These are phyloP conservation scores for Ischnus inquisitorius DNA, from an alignment of 2,888 invertebrate species.

Conservation along the genomic window DNA sequence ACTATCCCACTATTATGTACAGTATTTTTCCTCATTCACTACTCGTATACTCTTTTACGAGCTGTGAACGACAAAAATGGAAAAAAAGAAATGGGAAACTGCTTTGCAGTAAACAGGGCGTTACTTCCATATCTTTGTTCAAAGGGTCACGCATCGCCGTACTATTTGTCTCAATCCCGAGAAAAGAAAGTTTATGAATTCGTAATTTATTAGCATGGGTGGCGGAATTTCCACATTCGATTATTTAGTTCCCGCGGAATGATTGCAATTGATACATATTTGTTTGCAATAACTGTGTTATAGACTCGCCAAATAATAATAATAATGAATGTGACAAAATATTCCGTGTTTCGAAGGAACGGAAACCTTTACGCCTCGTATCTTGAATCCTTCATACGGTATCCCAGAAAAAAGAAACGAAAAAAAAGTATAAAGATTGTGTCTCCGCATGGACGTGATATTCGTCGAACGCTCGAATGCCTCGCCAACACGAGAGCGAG, in stretches of 20 bases:
- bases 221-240: neutral
- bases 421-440: slow-evolving; percentile 26
- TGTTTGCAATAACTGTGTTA: too few relatives aligned
- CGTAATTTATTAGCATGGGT: neutral
- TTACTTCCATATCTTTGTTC: slow-evolving; percentile 11
- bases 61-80: slow-evolving; percentile 18
- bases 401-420: neutral
- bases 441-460: slow-evolving; percentile 63
- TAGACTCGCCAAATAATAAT: too few relatives aligned
- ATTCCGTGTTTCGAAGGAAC: neutral
- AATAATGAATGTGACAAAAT: too few relatives aligned
- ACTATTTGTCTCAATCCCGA: neutral
- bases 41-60: slow-evolving; percentile 15
- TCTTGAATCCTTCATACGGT: neutral
- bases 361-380: neutral
- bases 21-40: slow-evolving; percentile 3
- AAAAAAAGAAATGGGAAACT: neutral
- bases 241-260: too few relatives aligned
- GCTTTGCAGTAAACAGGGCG: neutral
- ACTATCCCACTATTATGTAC: neutral
- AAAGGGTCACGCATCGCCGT: neutral
- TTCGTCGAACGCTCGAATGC: slow-evolving; percentile 65
- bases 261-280: too few relatives aligned
- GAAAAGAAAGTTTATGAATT: neutral
- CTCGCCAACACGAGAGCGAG: slow-evolving; percentile 64